Percentiles rank a stretch among this genome's conserved stretches.
Evolutionary conservation across 2,797 vertebrate species (phyloP).

Genomic region (Smutsia temminckii): DNA sequence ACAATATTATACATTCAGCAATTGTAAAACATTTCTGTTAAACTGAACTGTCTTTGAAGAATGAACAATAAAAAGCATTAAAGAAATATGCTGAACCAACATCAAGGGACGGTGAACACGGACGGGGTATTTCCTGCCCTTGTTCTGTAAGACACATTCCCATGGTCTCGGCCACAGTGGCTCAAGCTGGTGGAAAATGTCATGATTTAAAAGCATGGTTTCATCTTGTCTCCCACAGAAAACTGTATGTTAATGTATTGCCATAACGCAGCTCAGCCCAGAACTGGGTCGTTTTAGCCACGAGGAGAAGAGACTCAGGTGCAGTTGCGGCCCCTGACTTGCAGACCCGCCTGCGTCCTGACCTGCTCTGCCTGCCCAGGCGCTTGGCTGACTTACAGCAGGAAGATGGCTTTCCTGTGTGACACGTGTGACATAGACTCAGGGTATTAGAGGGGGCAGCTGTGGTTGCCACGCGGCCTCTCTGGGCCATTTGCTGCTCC

Average conservation of each 20-base stretch:
- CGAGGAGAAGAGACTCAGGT: background rate
- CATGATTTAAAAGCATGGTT: background rate
- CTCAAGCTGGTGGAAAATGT: background rate
- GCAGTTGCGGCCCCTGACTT: rapidly evolving
- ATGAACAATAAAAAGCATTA: constrained; percentile 35
- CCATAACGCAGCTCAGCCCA: background rate
- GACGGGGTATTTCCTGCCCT: rapidly evolving
- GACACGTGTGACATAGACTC: background rate
- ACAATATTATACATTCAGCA: constrained; percentile 54
- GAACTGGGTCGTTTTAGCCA: background rate
- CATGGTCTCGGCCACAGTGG: rapidly evolving
- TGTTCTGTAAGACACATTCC: background rate
- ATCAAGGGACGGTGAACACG: rapidly evolving
- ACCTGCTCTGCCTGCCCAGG: background rate
- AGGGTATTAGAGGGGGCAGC: background rate
- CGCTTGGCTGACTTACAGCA: background rate
- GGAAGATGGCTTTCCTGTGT: background rate
- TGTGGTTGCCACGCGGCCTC: too few relatives aligned
- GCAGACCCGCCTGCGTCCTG: too few relatives aligned
- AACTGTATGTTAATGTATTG: rapidly evolving
- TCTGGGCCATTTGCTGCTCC: too few relatives aligned
- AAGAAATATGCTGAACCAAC: background rate
- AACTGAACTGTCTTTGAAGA: constrained; percentile 47
- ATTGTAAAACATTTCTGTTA: constrained; percentile 51
- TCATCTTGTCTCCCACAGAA: background rate